Evolutionary conservation across 1,140 invertebrate species (phyloP).

Genomic region (Cecropterus lyciades): DNA sequence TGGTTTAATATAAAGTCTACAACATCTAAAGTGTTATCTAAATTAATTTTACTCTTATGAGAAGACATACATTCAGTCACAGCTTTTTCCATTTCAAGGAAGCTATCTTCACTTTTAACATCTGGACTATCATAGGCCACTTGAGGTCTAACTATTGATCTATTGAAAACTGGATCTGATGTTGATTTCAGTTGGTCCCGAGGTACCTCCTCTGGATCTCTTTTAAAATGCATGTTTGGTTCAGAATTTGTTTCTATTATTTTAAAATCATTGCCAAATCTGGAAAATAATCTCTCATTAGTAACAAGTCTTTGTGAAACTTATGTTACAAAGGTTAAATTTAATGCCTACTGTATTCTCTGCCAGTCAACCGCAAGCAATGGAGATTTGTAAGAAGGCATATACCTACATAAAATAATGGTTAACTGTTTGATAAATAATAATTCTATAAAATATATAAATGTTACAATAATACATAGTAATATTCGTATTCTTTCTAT

Average conservation of each 20-base stretch:
- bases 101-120: slow-evolving; percentile 53
- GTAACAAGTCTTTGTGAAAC: too few relatives aligned
- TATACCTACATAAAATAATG: too few relatives aligned
- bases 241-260: slow-evolving; percentile 65
- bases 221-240: slow-evolving; percentile 47
- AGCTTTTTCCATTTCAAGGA: slow-evolving; percentile 58
- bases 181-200: background rate
- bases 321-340: too few relatives aligned
- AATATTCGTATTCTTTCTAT: too few relatives aligned
- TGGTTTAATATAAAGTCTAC: slow-evolving; percentile 58
- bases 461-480: too few relatives aligned
- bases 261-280: slow-evolving; percentile 40
- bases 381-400: too few relatives aligned
- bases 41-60: slow-evolving; percentile 34
- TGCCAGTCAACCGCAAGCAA: too few relatives aligned
- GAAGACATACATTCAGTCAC: slow-evolving; percentile 49
- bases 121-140: slow-evolving; percentile 14
- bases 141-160: background rate
- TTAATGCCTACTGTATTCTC: too few relatives aligned
- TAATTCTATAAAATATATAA: too few relatives aligned
- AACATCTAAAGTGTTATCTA: slow-evolving; percentile 58
- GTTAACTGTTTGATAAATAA: too few relatives aligned
- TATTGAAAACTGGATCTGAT: slow-evolving; percentile 12
- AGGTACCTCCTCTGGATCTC: background rate
- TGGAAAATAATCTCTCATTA: too few relatives aligned